These are phyloP conservation scores for Palythoa heliodiscus DNA, from an alignment of 92 coral and sea anemone genomes.

Conservation along the genomic window DNA sequence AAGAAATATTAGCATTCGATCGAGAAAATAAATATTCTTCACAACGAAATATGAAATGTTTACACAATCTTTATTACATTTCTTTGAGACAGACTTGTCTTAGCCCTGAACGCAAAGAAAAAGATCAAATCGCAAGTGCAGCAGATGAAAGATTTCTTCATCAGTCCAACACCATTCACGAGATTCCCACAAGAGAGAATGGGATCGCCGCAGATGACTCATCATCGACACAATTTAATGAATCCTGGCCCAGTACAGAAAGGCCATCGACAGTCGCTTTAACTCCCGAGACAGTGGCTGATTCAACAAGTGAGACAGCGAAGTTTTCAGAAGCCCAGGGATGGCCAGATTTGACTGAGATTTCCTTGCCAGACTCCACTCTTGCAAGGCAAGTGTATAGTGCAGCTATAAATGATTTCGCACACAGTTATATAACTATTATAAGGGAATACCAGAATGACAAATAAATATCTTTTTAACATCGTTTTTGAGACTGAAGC, in stretches of 20 bases:
- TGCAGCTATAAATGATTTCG: no score
- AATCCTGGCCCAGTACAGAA: slow-evolving; percentile 99
- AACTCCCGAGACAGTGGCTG: slow-evolving; percentile 56
- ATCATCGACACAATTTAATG: slow-evolving; percentile 91
- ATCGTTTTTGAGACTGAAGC: no score
- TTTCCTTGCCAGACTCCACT: slow-evolving; percentile 53
- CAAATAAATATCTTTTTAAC: no score
- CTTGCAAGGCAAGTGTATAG: slow-evolving; percentile 47
- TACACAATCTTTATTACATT: background rate
- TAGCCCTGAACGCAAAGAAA: slow-evolving; percentile 60
- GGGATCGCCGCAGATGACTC: slow-evolving; percentile 79
- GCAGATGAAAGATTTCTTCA: slow-evolving; percentile 81
- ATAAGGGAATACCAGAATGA: no score
- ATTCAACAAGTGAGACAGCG: slow-evolving; percentile 71
- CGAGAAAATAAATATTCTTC: no score
- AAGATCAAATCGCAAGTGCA: slow-evolving; percentile 59
- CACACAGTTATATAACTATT: no score
- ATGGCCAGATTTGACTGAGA: slow-evolving; percentile 21
- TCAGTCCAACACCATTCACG: slow-evolving; percentile 70
- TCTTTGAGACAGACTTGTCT: slow-evolving; percentile 58
- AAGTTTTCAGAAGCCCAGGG: slow-evolving; percentile 27
- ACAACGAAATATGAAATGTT: no score
- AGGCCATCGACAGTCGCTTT: slow-evolving; percentile 64
- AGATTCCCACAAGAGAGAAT: slow-evolving; percentile 95
- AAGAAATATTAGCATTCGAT: no score